Evolutionary conservation across 2,888 invertebrate genomes (phyloP).

Genomic region (Homarus gammarus): DNA sequence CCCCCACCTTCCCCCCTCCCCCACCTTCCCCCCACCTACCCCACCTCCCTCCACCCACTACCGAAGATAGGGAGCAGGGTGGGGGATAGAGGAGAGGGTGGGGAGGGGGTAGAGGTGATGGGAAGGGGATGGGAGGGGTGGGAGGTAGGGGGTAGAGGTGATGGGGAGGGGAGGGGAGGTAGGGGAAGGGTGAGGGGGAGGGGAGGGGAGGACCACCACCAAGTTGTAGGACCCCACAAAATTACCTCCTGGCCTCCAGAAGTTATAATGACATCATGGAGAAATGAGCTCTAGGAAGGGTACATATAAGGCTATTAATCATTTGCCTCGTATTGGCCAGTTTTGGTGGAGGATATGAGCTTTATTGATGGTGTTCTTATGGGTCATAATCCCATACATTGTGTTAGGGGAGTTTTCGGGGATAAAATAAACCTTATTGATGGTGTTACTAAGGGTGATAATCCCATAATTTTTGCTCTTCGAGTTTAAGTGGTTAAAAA

Average conservation of each 20-base stretch:
- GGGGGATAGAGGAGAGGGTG: not conserved
- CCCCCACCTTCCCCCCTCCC: too few relatives aligned
- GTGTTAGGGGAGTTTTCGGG: too few relatives aligned
- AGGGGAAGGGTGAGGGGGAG: not conserved
- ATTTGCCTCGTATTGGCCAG: too few relatives aligned
- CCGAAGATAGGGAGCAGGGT: not conserved
- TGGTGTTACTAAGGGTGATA: too few relatives aligned
- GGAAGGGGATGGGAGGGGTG: not conserved
- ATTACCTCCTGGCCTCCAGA: not conserved
- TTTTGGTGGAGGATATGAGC: too few relatives aligned
- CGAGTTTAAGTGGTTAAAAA: too few relatives aligned
- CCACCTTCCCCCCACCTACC: too few relatives aligned
- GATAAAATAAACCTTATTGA: too few relatives aligned
- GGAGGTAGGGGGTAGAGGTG: not conserved
- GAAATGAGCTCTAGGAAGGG: not conserved
- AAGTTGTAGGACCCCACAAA: not conserved
- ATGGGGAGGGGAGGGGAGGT: not conserved
- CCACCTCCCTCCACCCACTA: too few relatives aligned
- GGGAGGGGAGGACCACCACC: not conserved
- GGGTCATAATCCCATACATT: too few relatives aligned
- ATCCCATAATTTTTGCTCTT: too few relatives aligned
- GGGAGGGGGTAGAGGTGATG: not conserved
- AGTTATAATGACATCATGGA: slow-evolving; percentile 5
- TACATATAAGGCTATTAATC: not conserved
- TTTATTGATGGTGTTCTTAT: too few relatives aligned